Conservation (phyloP, 2,888 invertebrate species). For the Melangyna quadrimaculata region DNA sequence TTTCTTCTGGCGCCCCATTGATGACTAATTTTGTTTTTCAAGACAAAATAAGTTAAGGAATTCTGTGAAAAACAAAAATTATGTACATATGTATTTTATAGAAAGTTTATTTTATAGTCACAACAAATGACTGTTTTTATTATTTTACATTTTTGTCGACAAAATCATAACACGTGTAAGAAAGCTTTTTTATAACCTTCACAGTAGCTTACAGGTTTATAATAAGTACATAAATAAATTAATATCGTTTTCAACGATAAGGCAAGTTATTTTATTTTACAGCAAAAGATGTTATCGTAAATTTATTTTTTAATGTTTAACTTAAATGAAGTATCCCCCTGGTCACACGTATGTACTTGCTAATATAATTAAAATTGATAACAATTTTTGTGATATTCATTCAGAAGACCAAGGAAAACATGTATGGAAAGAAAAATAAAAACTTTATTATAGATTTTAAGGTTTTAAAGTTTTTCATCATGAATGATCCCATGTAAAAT, state of each 20-base stretch:
- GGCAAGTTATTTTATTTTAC: not conserved
- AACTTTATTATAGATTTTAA: too few relatives aligned
- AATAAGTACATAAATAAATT: not conserved
- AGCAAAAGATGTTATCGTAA: not conserved
- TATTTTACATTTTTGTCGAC: not conserved
- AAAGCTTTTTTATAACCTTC: not conserved
- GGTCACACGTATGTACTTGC: not conserved
- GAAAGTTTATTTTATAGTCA: too few relatives aligned
- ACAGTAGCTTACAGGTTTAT: not conserved
- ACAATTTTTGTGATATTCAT: too few relatives aligned
- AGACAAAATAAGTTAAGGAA: not conserved
- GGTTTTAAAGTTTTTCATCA: too few relatives aligned
- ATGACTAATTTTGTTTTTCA: not conserved
- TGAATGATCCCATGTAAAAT: too few relatives aligned
- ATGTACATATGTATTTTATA: too few relatives aligned
- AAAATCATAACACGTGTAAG: too few relatives aligned
- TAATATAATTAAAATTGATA: too few relatives aligned
- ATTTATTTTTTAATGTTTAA: not conserved
- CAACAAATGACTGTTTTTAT: not conserved
- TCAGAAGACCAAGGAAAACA: too few relatives aligned
- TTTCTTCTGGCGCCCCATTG: not conserved
- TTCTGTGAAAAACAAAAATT: not conserved
- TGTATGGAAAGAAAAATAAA: too few relatives aligned
- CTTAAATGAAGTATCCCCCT: not conserved
- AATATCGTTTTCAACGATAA: not conserved